A percentile compares a stretch with the other conserved stretches of the same genome.
Evolutionary conservation across 2,797 vertebrate genomes (phyloP).

Genomic region (Mormyrus proboscirostris): DNA sequence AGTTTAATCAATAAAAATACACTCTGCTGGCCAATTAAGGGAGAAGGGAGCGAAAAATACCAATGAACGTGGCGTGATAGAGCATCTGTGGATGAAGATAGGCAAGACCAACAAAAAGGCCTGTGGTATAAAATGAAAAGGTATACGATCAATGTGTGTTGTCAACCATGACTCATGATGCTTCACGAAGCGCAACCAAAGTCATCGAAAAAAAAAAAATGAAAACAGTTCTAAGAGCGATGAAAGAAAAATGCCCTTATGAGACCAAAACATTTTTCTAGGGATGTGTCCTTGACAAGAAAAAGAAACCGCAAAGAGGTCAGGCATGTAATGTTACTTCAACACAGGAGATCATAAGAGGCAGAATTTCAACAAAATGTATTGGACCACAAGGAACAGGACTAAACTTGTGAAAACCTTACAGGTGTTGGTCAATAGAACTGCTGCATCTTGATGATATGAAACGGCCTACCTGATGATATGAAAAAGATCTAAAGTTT

Average conservation of each 20-base stretch:
- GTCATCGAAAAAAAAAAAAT: background rate
- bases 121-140: background rate
- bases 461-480: background rate
- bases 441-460: background rate
- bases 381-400: slow-evolving; percentile 42
- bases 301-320: background rate
- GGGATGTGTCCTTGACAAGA: background rate
- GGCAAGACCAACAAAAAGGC: background rate
- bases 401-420: slow-evolving; percentile 17
- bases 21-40: background rate
- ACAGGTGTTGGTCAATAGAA: background rate
- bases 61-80: background rate
- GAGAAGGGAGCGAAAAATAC: background rate
- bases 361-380: slow-evolving; percentile 36
- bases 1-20: background rate
- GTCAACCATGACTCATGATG: background rate
- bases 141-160: background rate
- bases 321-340: slow-evolving; percentile 25
- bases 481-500: background rate
- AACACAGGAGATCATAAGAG: slow-evolving; percentile 54
- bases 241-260: background rate
- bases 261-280: background rate
- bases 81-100: background rate
- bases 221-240: background rate
- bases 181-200: background rate